Base-by-base conservation (phyloP, 2,888 invertebrate species). In the Drosophila affinis region DNA sequence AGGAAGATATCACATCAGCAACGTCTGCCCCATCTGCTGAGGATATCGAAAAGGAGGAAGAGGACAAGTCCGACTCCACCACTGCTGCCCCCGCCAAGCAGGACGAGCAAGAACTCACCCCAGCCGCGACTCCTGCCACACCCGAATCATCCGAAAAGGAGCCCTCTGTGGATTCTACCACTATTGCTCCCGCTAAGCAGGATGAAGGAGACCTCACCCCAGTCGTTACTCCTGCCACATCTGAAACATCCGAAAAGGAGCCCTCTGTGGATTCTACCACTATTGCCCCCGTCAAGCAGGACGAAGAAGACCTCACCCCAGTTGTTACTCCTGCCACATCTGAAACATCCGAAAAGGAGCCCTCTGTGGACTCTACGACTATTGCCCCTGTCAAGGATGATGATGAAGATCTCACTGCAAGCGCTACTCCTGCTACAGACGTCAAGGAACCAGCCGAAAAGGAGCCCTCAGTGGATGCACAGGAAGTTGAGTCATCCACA, bases 41-140 rank as follows among this genome's bases (percentile, higher is more conserved):
- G 14, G 76, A 76, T 21, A 34, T 27, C 39, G 48, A 70, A 54
- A 53, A 61, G 51, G 62, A 64, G 17, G 67, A 71, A 6, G 71
- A 62, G 34, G 83, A 64, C n/a, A 72, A 63, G 34, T 21, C 73
- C 2, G 75, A 71, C 0, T 32, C 58, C 10, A 72, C 78, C 39
- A 76, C 78, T 17, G 65, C 56, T 63, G 51, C 64, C 29, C 64
- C 79, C 39, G 7, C 55, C 12, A 57, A 65, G 48, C 75, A 78
- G 46, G 73, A 75, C 3, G 65, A 63, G 9, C 44, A 49, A 17
- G 62, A 61, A 10, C 34, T 24, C 45, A 76, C 70, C 56, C 53
- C 21, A 58, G 76, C 17, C 17, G 67, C 32, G 44, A 34, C 72
- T 27, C 68, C 48, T 9, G 45, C 71, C 7, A 17, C 52, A 5